Evolutionary conservation across 2,888 invertebrate genomes (phyloP), one percentile per base, ranked within the genome.

Genomic region (Xylota segnis): DNA sequence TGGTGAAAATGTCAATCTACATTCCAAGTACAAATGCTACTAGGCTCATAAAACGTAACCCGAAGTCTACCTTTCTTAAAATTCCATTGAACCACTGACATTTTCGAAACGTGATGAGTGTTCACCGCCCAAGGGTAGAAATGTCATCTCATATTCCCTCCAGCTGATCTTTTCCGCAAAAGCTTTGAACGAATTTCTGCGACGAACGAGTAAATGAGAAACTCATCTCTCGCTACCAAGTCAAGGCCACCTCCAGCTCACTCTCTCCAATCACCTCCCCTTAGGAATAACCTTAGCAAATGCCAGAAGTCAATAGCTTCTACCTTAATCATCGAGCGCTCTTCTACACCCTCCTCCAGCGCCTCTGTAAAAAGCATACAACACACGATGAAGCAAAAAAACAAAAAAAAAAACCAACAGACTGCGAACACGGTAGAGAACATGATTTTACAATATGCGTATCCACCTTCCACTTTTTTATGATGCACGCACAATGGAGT

Each of bases 401-500:
- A 58, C 47, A 71, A 54, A 61, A 61, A 23, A 58, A 45, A n/a
- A n/a, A n/a, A n/a, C n/a, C n/a, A 27, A 70, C 50, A 16, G 61
- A 59, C 82, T 82, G 82, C 43, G 72, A 86, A 86, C 86, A 86
- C 66, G 66, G 76, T 40, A 68, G 68, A 77, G 72, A 71, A 82
- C 81, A 86, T 82, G 71, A 72, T 68, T 86, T 77, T 71, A 82
- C 82, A 86, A 77, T 82, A 86, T 82, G 86, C 86, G 82, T 86
- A 86, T 68, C 86, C 76, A 86, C 68, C 82, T 66, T 58, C 29
- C n/a, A 56, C 16, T 66, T 59, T 61, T 70, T 71, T 77, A 82
- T 77, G 82, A 77, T 86, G 72, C 82, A 86, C 86, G 86, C 86
- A 86, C 86, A 86, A 86, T 86, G 68, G 68, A 82, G 82, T 86